Percentiles rank a stretch among this genome's conserved stretches.
Conservation (phyloP, 2,888 invertebrate species). For the Dryobotodes eremita region DNA sequence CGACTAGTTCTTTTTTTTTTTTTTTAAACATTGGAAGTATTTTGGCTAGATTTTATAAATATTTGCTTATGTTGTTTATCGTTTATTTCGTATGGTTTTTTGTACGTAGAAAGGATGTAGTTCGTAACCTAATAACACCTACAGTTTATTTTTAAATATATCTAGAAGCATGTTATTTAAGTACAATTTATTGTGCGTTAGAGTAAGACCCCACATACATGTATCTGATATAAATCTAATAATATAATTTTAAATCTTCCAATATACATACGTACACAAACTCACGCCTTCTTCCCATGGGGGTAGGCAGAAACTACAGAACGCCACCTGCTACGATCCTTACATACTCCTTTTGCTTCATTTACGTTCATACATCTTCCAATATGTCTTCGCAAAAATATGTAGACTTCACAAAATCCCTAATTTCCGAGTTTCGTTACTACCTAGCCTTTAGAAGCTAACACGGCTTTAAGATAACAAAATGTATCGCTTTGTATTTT, state of each 20-base stretch:
- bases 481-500: conserved; percentile 46
- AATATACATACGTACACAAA: not conserved
- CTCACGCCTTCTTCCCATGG: not conserved
- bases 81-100: not conserved
- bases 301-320: not conserved
- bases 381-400: not conserved
- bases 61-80: not conserved
- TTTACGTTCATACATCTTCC: not conserved
- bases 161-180: not conserved
- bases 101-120: not conserved
- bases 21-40: not conserved
- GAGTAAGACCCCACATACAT: not conserved
- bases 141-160: not conserved
- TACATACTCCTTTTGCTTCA: too few species aligned
- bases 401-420: conserved; percentile 28
- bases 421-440: conserved; percentile 8
- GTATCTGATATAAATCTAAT: too few species aligned
- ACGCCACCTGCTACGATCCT: too few species aligned
- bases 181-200: conserved; percentile 30
- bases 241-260: not conserved
- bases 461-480: conserved; percentile 53
- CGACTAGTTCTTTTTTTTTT: conserved; percentile 1
- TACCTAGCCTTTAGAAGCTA: conserved; percentile 59
- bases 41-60: not conserved
- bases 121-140: not conserved